Percentiles rank a stretch among this genome's conserved stretches.
These are phyloP conservation scores for Drosophila trapezifrons DNA, from an alignment of 1,140 invertebrate genomes.

Conservation along the genomic window DNA sequence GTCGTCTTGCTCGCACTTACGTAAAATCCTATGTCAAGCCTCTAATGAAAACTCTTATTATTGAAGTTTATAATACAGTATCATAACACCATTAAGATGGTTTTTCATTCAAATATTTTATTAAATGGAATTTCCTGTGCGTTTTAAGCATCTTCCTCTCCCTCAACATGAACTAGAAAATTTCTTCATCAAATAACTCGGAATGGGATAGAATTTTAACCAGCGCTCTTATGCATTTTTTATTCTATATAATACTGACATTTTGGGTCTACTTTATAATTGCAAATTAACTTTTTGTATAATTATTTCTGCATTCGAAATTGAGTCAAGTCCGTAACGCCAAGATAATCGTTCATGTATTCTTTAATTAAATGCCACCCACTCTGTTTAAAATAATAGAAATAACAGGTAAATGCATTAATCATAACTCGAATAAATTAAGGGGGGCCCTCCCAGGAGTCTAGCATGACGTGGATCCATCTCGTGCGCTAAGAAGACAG, in stretches of 20 bases:
- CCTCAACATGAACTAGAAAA: too few relatives aligned
- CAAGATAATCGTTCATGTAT: neutral
- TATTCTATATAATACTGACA: too few relatives aligned
- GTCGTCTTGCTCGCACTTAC: too few relatives aligned
- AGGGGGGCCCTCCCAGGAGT: slow-evolving; percentile 3
- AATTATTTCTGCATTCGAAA: neutral
- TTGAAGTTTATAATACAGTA: too few relatives aligned
- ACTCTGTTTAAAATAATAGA: slow-evolving; percentile 4
- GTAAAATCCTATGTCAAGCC: too few relatives aligned
- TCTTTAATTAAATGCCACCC: slow-evolving; percentile 9
- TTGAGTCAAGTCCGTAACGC: slow-evolving; percentile 1
- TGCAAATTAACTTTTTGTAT: neutral
- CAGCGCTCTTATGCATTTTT: too few relatives aligned
- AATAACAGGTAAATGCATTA: slow-evolving; percentile 20
- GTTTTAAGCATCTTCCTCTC: too few relatives aligned
- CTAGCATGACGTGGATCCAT: slow-evolving; percentile 22
- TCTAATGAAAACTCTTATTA: too few relatives aligned
- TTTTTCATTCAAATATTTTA: neutral
- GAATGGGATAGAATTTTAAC: too few relatives aligned
- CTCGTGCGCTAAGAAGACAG: slow-evolving; percentile 10
- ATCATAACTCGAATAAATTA: slow-evolving; percentile 13
- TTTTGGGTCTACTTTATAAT: neutral
- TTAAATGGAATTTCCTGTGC: neutral
- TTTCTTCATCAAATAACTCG: too few relatives aligned
- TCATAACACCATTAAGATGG: too few relatives aligned